Evolutionary conservation across 2,888 invertebrate species (phyloP).

Genomic region (Eugnorisma glareosa): DNA sequence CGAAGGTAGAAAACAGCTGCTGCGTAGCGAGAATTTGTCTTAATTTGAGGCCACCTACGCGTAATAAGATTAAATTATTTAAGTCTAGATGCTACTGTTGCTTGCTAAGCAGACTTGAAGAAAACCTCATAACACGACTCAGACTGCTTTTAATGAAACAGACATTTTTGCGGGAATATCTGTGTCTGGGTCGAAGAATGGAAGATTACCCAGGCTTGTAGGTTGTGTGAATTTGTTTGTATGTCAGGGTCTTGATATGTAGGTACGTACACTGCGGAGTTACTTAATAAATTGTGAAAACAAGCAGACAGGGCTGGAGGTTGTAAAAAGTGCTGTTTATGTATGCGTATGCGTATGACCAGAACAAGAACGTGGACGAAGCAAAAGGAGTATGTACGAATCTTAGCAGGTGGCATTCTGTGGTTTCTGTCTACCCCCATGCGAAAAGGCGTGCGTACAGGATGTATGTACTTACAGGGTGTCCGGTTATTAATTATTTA

Average conservation of each 20-base stretch:
- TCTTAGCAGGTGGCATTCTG: too few relatives aligned
- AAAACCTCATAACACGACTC: conserved; percentile 33
- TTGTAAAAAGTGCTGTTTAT: not conserved
- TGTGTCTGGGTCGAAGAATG: not conserved
- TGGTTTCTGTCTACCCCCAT: too few relatives aligned
- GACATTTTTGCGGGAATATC: conserved; percentile 20
- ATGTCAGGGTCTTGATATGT: not conserved
- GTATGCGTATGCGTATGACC: too few relatives aligned
- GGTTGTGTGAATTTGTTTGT: not conserved
- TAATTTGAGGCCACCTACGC: conserved; percentile 49
- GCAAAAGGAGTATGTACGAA: too few relatives aligned
- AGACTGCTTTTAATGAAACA: conserved; percentile 33
- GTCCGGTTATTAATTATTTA: too few relatives aligned
- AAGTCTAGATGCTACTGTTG: conserved; percentile 44
- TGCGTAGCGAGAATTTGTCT: conserved; percentile 63
- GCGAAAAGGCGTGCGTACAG: too few relatives aligned
- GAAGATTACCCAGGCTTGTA: not conserved
- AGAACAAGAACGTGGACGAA: too few relatives aligned
- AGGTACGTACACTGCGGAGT: not conserved
- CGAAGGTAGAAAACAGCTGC: conserved; percentile 69
- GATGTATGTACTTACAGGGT: too few relatives aligned
- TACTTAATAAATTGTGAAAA: not conserved
- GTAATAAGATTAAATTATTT: conserved; percentile 63
- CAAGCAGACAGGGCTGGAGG: not conserved
- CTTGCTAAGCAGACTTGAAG: conserved; percentile 53